These are phyloP conservation scores for Epiblema foenella DNA, from an alignment of 2,888 invertebrate species.

Conservation along the genomic window DNA sequence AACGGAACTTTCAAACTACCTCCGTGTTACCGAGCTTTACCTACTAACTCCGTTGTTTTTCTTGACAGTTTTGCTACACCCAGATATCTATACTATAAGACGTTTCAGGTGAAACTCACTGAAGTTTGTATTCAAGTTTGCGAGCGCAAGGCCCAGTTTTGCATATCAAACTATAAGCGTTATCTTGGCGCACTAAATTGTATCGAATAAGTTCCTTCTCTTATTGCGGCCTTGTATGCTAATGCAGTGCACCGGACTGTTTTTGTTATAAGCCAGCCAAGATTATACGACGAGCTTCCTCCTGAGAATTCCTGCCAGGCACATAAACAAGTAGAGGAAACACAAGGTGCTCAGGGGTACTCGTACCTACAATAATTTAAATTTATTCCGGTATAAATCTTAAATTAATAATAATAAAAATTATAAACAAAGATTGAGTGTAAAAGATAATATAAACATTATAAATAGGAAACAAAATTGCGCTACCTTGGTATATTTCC, in stretches of 20 bases:
- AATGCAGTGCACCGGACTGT: slow-evolving; percentile 35
- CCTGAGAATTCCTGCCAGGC: slow-evolving; percentile 5
- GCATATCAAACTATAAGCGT: slow-evolving; percentile 56
- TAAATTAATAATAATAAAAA: too few relatives aligned
- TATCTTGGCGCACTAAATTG: slow-evolving; percentile 51
- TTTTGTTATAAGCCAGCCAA: slow-evolving; percentile 34
- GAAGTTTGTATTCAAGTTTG: slow-evolving; percentile 54
- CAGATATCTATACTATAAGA: slow-evolving; percentile 44
- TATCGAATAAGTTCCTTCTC: slow-evolving; percentile 50
- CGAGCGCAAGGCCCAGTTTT: slow-evolving; percentile 53
- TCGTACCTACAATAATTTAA: too few relatives aligned
- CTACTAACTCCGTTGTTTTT: slow-evolving; percentile 49
- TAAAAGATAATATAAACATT: too few relatives aligned
- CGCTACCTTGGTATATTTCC: too few relatives aligned
- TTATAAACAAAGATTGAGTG: too few relatives aligned
- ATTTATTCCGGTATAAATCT: too few relatives aligned
- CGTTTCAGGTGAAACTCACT: slow-evolving; percentile 48
- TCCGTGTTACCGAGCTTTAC: slow-evolving; percentile 37
- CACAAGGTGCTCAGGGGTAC: not conserved
- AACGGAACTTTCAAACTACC: slow-evolving; percentile 41
- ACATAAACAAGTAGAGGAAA: not conserved
- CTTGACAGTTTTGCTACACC: slow-evolving; percentile 45
- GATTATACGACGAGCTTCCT: slow-evolving; percentile 26
- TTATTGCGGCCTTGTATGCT: slow-evolving; percentile 43
- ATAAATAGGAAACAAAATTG: too few relatives aligned